Evolutionary conservation across 2,113 vertebrate genomes (phyloP).

Genomic region (Pleuronectes platessa): DNA sequence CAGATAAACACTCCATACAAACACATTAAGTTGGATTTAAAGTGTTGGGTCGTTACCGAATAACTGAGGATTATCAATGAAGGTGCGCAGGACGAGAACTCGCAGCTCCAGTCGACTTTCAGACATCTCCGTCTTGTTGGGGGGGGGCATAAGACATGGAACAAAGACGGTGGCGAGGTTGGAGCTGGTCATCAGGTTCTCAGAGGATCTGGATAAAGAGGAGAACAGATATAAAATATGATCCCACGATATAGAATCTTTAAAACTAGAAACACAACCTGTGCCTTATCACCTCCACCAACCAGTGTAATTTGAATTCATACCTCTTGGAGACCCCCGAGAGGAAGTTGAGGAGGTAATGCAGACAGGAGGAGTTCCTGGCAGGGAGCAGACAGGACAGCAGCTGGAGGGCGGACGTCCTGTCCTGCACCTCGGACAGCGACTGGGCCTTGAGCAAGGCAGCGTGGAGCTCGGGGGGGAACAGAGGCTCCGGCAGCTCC

Average conservation of each 20-base stretch:
- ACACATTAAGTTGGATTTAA: rapidly evolving
- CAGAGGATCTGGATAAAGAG: slow-evolving; percentile 79
- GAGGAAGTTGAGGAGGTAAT: slow-evolving; percentile 90
- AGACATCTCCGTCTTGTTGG: slow-evolving; percentile 85
- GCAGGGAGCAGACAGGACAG: slow-evolving; percentile 88
- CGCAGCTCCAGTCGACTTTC: slow-evolving; percentile 87
- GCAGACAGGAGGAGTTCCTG: slow-evolving; percentile 80
- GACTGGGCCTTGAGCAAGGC: slow-evolving; percentile 88
- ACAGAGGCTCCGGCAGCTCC: slow-evolving; percentile 88
- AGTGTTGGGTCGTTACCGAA: slow-evolving; percentile 81
- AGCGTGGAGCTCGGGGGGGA: slow-evolving; percentile 86
- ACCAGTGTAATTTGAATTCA: background rate
- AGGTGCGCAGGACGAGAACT: slow-evolving; percentile 83
- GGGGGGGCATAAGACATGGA: slow-evolving; percentile 89
- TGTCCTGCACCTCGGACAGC: slow-evolving; percentile 77
- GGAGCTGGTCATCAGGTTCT: slow-evolving; percentile 92
- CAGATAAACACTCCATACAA: background rate
- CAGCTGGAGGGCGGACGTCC: slow-evolving; percentile 86
- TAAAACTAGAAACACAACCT: no score
- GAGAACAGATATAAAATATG: background rate
- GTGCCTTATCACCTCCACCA: no score
- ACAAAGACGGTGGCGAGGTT: slow-evolving; percentile 91
- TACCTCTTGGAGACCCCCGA: slow-evolving; percentile 88
- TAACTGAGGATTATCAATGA: slow-evolving; percentile 86
- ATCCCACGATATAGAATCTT: no score